Percentiles rank a stretch among this genome's conserved stretches.
Evolutionary conservation across 1,140 invertebrate species (phyloP).

Genomic region (fruit fly (Drosophila melanogaster)): DNA sequence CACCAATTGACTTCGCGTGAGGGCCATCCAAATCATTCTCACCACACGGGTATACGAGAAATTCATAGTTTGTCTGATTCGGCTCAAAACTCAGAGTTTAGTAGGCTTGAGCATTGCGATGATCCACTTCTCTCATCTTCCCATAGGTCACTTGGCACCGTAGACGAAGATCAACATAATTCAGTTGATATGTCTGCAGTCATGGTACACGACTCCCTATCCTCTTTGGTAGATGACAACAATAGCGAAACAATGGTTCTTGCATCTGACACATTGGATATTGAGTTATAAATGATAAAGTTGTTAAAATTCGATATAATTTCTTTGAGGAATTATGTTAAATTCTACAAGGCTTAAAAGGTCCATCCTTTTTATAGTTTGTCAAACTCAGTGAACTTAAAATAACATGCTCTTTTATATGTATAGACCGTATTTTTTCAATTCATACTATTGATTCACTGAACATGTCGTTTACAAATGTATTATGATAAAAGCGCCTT

Average conservation of each 20-base stretch:
- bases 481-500: neutral
- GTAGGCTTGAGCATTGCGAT: slow-evolving; percentile 40
- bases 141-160: slow-evolving; percentile 71
- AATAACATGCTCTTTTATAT: neutral
- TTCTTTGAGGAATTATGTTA: neutral
- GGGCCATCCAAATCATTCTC: slow-evolving; percentile 6
- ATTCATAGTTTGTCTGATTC: slow-evolving; percentile 28
- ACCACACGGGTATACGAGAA: slow-evolving; percentile 1
- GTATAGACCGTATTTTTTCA: neutral
- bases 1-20: slow-evolving; percentile 41
- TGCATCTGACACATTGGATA: slow-evolving; percentile 67
- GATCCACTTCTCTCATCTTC: slow-evolving; percentile 85
- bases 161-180: slow-evolving; percentile 56
- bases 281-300: slow-evolving; percentile 52
- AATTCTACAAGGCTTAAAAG: too few species aligned
- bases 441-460: neutral
- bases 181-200: slow-evolving; percentile 54
- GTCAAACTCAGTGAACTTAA: neutral
- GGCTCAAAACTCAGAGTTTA: slow-evolving; percentile 17
- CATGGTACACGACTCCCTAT: slow-evolving; percentile 68
- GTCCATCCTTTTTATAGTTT: too few species aligned
- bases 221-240: slow-evolving; percentile 60
- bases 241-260: slow-evolving; percentile 64
- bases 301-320: neutral
- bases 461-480: too few species aligned